Conservation (phyloP, 2,797 vertebrate species). For the Sternarchorhynchus goeldii region DNA sequence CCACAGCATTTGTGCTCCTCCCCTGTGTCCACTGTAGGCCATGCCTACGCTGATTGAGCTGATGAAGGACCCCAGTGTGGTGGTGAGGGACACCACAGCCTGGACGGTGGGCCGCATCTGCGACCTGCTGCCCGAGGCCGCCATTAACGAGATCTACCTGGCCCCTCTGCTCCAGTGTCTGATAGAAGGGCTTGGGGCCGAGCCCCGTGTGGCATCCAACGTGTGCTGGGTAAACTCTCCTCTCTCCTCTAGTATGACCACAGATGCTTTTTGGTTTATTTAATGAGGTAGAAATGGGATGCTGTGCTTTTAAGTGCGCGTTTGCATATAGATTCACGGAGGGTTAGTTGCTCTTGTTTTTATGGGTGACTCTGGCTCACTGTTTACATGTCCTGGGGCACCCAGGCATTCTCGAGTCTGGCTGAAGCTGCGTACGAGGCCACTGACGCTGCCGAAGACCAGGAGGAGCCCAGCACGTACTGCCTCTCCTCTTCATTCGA, state of each 20-base stretch:
- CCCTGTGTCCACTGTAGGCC: constrained; percentile 72
- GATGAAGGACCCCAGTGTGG: constrained; percentile 97
- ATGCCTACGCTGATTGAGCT: constrained; percentile 96
- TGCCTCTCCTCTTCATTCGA: constrained; percentile 96
- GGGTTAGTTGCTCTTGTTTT: neutral
- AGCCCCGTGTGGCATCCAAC: constrained; percentile 94
- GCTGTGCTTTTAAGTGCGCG: too few relatives aligned
- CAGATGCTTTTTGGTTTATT: too few relatives aligned
- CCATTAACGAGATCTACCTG: constrained; percentile 94
- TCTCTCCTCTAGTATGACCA: neutral
- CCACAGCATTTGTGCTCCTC: neutral
- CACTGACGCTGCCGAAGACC: constrained; percentile 93
- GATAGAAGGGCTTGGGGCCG: constrained; percentile 93
- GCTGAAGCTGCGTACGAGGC: constrained; percentile 98
- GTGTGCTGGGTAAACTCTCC: constrained; percentile 89
- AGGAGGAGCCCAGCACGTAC: constrained; percentile 95
- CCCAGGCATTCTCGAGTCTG: constrained; percentile 93
- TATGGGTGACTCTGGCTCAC: neutral
- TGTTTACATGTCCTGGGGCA: neutral
- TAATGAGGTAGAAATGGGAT: too few relatives aligned
- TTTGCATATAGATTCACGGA: too few relatives aligned
- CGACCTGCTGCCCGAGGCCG: constrained; percentile 93
- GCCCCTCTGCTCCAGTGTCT: constrained; percentile 92
- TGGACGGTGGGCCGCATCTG: constrained; percentile 98
- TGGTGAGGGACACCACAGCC: constrained; percentile 94